These are phyloP conservation scores for Cyphomyrus discorhynchus DNA, from an alignment of 2,113 vertebrate species.

Conservation along the genomic window DNA sequence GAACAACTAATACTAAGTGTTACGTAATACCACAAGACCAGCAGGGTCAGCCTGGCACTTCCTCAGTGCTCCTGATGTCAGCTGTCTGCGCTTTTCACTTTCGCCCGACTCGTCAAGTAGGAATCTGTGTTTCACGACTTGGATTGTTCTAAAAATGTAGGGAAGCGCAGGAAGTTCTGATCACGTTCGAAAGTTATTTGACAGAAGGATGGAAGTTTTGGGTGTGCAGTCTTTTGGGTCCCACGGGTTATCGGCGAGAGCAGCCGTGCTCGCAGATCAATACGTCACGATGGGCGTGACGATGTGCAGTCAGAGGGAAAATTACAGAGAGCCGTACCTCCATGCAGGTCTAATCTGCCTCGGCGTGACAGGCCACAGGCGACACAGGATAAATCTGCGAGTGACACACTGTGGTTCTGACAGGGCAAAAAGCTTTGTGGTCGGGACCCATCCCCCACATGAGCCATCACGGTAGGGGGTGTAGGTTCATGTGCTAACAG, in stretches of 20 bases:
- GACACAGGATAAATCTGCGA: constrained; percentile 57
- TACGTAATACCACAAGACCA: background rate
- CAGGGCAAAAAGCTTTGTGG: constrained; percentile 52
- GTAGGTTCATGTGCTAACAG: constrained; percentile 30
- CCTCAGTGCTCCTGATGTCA: background rate
- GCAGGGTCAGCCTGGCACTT: background rate
- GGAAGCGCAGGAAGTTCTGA: background rate
- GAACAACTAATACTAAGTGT: background rate
- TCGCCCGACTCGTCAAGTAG: background rate
- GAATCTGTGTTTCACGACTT: background rate
- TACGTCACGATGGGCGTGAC: background rate
- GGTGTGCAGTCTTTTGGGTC: background rate
- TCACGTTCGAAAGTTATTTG: background rate
- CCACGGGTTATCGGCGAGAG: background rate
- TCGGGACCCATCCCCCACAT: constrained; percentile 19
- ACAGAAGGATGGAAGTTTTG: background rate
- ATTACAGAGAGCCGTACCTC: background rate
- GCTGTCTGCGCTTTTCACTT: background rate
- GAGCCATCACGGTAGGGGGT: constrained; percentile 31
- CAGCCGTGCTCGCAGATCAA: background rate
- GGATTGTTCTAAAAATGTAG: background rate
- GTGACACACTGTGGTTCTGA: constrained; percentile 54
- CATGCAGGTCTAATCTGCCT: constrained; percentile 31
- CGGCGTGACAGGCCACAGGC: constrained; percentile 51
- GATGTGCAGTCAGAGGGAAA: background rate